Base-by-base conservation (phyloP, 2,888 invertebrate species). In the Oxyscelio sp. region DNA sequence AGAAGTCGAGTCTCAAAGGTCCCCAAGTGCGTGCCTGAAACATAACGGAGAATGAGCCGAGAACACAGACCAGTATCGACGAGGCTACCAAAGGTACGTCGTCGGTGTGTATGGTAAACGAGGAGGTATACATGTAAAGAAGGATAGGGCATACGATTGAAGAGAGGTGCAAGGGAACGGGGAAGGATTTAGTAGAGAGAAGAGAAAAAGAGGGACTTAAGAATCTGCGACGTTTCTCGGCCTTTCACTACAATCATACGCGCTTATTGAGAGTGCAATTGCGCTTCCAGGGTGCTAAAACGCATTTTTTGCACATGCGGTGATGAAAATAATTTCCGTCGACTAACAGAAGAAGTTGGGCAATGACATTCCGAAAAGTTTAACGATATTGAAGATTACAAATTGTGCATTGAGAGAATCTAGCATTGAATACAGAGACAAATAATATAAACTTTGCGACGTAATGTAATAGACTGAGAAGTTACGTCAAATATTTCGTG, bases 171-270 rank as follows among this genome's bases (percentile, higher is more conserved):
- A 58, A 74, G 83, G 63, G 68, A 75, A 75, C 40, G 70, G 65
- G 71, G 65, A 71, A 66, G 50, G 70, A 79, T 78, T 74, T 75
- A 82, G 82, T 79, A 71, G 71, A 59, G 66, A 79, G 77, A 71
- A 85, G 82, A 82, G 85, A 79, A 83, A 78, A 83, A 70, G 75
- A 75, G 75, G 66, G 43, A 61, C 77, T 74, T 71, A 81, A 83
- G 83, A 83, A 83, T 83, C 54, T 50, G 79, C 84, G 80, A 68
- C 83, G 83, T 83, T 83, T 83, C 83, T 77, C 73, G 73, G 80
- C 85, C 85, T 83, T 85, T 85, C 85, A 85, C 83, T 85, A 50
- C 59, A 65, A 77, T 71, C 56, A 54, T 74, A 74, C 58, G 68
- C 70, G 74, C 58, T 63, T 77, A 73, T 79, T 70, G 83, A 78